A percentile compares a stretch with the other conserved stretches of the same genome.
Evolutionary conservation across 2,797 vertebrate species (phyloP).

Genomic region (Eulemur mongoz): DNA sequence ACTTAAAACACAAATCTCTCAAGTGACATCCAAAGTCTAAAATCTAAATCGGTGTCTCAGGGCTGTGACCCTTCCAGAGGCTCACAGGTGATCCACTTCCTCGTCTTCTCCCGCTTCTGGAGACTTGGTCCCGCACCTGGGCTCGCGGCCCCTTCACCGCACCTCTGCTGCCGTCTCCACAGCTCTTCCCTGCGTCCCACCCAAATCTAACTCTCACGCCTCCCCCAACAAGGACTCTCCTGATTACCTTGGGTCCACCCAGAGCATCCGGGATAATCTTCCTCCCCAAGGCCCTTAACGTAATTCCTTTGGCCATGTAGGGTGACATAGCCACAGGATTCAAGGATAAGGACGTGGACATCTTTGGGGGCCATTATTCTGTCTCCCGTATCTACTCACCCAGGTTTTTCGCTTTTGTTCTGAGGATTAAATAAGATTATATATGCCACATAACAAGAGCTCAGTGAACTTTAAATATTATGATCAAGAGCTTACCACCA

Average conservation of each 20-base stretch:
- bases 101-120: background rate
- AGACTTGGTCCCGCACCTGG: rapidly evolving
- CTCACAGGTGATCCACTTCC: rapidly evolving
- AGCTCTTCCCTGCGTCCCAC: background rate
- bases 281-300: background rate
- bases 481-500: background rate
- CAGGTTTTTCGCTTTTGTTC: background rate
- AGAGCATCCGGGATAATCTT: background rate
- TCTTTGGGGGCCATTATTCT: background rate
- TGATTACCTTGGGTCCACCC: background rate
- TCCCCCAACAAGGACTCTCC: background rate
- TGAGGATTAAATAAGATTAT: background rate
- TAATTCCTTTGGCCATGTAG: background rate
- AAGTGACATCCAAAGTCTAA: background rate
- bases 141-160: rapidly evolving
- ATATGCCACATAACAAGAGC: background rate
- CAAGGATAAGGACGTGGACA: background rate
- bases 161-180: background rate
- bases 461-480: background rate
- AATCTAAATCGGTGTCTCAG: rapidly evolving
- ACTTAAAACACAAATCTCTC: too few relatives aligned
- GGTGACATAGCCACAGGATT: rapidly evolving
- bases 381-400: background rate
- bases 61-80: background rate
- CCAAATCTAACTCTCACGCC: background rate